A percentile compares a stretch with the other conserved stretches of the same genome.
phyloP scores from a whole-genome alignment of 2,888 invertebrate species.

The Melolontha melolontha region DNA sequence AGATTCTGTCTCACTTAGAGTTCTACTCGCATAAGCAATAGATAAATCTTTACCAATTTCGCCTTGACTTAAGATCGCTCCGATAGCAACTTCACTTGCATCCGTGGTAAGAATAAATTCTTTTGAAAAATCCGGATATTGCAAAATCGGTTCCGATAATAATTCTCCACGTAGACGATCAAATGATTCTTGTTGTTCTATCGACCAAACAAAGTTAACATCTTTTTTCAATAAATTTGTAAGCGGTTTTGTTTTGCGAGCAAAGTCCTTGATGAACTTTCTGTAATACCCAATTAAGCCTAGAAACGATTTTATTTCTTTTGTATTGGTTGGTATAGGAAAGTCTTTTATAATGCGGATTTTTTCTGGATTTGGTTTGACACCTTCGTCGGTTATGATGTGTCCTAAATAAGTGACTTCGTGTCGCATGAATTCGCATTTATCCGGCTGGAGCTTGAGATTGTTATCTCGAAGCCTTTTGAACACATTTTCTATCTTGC shows the following conservation, averaged over 20 bases:
- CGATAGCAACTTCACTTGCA: conserved; percentile 51
- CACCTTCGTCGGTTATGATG: no score
- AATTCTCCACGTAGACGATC: no score
- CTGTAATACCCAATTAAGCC: background rate
- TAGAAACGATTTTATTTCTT: background rate
- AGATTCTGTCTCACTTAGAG: conserved; percentile 55
- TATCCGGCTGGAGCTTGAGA: no score
- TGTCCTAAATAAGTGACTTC: no score
- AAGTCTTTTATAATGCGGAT: no score
- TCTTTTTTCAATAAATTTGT: background rate
- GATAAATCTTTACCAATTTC: conserved; percentile 47
- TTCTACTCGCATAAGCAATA: conserved; percentile 58
- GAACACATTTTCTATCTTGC: no score
- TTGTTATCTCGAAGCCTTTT: no score
- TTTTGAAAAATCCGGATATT: conserved; percentile 33
- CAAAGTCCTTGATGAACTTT: background rate
- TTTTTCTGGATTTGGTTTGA: no score
- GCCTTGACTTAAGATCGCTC: conserved; percentile 55
- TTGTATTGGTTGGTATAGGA: background rate
- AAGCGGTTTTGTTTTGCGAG: background rate
- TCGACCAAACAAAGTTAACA: background rate
- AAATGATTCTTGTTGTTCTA: background rate
- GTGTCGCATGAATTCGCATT: no score
- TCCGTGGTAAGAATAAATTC: conserved; percentile 13
- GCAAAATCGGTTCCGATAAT: background rate